Percentiles rank a stretch among this genome's conserved stretches.
These are phyloP conservation scores for Patella caerulea DNA, from an alignment of 2,888 invertebrate species.

Conservation along the genomic window DNA sequence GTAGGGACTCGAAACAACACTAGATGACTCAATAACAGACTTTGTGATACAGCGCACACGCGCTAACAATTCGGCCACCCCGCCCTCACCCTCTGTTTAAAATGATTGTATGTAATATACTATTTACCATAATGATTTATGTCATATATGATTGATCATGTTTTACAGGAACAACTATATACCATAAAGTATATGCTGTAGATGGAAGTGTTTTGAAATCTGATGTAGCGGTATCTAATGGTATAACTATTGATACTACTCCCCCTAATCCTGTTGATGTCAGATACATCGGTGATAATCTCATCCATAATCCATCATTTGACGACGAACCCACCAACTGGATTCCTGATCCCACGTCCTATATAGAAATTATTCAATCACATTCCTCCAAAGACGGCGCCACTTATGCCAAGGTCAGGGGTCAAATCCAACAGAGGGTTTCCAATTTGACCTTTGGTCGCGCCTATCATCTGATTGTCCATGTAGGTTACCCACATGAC, in stretches of 20 bases:
- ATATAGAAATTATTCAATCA: neutral
- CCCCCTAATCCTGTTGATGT: slow-evolving; percentile 35
- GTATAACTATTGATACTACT: slow-evolving; percentile 42
- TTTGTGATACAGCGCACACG: too few species aligned
- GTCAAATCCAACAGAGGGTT: neutral
- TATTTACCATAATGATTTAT: too few species aligned
- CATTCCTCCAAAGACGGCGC: neutral
- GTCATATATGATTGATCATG: neutral
- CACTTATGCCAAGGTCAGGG: neutral
- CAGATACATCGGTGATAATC: slow-evolving; percentile 30
- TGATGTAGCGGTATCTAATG: slow-evolving; percentile 42
- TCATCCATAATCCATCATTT: slow-evolving; percentile 40
- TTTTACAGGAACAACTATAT: slow-evolving; percentile 37
- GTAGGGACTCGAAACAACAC: too few species aligned
- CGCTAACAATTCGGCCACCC: too few species aligned
- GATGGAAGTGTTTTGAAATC: slow-evolving; percentile 43
- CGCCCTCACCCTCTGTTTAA: too few species aligned
- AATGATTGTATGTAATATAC: too few species aligned
- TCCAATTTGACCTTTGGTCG: neutral
- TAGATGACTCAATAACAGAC: too few species aligned
- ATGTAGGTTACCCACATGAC: slow-evolving; percentile 23
- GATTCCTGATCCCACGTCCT: neutral
- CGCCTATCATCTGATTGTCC: slow-evolving; percentile 17
- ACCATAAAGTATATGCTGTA: slow-evolving; percentile 41
- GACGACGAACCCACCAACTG: slow-evolving; percentile 13